Base-by-base conservation (phyloP, 92 coral and sea anemone genomes). In the Pocillopora meandrina region DNA sequence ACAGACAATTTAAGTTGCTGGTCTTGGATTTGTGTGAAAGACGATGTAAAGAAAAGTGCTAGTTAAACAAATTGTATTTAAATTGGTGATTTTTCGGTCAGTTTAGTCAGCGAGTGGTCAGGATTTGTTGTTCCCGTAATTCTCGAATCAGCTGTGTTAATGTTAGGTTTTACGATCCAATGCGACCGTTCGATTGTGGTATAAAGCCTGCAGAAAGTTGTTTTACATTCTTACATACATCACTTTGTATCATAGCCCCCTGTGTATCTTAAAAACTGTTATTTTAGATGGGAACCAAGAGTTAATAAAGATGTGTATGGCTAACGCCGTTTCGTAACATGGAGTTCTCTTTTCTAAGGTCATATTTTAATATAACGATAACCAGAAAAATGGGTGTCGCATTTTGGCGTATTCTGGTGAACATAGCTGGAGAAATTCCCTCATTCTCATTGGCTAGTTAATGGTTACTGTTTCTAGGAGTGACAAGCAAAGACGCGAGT, bases 281-380 rank as follows among this genome's bases (percentile, higher is more conserved):
- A 83, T 83, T 83, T 83, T 83, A 83, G 86, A 72, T 74, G 86
- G 80, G 86, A 72, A 82, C 72, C 14, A 72, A 72, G 77, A 74
- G 52, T 83, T 18, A 83, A 73, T 83, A 83, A 83, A 83, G 18
- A 83, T 62, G 80, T 83, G 86, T 83, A 83, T 74, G 86, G 86
- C 72, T 23, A 52, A 83, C 55, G 79, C 86, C 79, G 20, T 83
- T 83, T 83, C 36, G 72, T 73, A 83, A 83, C 71, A 5, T 20
- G 49, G 56, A 10, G n/a, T 70, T n/a, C 74, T 33, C 20, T 70
- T 42, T 42, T 3, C 52, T 42, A 42, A 42, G 52, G 52, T 42
- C 52, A 42, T 42, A 42, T 42, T 42, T 42, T 42, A 42, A 42
- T 7, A 42, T 42, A 42, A 42, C 52, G 8, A 42, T 42, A 42